phyloP scores from a whole-genome alignment of 2,113 vertebrate species.

The Raja brachyura region DNA sequence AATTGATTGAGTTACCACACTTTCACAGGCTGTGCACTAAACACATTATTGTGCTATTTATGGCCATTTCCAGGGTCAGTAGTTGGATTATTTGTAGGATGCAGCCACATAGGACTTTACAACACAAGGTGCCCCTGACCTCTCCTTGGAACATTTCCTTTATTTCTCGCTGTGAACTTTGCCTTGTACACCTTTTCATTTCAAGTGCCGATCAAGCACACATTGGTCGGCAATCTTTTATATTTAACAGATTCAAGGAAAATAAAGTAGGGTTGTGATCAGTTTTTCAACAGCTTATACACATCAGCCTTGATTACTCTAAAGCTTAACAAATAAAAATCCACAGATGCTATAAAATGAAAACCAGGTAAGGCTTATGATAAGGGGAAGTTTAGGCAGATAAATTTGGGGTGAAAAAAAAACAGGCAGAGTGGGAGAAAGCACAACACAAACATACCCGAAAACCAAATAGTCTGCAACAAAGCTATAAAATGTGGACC shows the following conservation, averaged over 20 bases:
- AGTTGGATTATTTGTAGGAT: not conserved
- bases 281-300: not conserved
- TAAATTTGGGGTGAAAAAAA: too few relatives aligned
- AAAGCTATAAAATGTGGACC: too few relatives aligned
- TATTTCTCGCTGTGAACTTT: not conserved
- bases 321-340: not conserved
- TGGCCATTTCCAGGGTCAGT: slow-evolving; percentile 1
- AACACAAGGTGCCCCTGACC: slow-evolving; percentile 14
- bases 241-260: not conserved
- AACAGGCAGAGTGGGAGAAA: too few relatives aligned
- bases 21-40: slow-evolving; percentile 47
- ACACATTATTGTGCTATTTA: slow-evolving; percentile 39
- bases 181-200: not conserved
- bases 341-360: not conserved
- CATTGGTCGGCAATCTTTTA: not conserved
- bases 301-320: not conserved
- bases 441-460: too few relatives aligned
- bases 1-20: slow-evolving; percentile 47
- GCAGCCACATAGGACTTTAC: not conserved
- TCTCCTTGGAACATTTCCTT: slow-evolving; percentile 4
- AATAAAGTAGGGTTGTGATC: not conserved
- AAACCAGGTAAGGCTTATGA: not conserved
- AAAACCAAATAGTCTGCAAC: too few relatives aligned
- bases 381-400: too few relatives aligned
- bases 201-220: not conserved